These are phyloP conservation scores for Malurus cyaneus DNA, from an alignment of 2,113 vertebrate species.

Conservation along the genomic window DNA sequence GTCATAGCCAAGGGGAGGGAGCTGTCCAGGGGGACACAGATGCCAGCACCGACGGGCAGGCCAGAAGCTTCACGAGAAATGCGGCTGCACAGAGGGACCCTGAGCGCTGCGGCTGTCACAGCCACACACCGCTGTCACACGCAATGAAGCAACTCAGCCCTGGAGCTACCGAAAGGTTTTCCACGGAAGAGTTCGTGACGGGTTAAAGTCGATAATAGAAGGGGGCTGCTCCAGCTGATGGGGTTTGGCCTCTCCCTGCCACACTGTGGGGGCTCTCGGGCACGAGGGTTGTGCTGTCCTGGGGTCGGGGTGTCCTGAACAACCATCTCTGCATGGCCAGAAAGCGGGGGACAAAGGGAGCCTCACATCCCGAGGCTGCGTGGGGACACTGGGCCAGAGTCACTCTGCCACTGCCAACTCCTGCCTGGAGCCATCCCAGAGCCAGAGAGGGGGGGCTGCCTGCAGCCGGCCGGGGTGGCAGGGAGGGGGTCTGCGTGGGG, in stretches of 20 bases:
- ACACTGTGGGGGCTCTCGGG: accelerated
- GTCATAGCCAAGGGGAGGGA: background rate
- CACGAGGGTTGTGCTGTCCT: background rate
- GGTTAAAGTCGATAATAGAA: background rate
- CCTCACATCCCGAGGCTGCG: accelerated
- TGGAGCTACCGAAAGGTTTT: background rate
- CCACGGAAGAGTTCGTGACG: background rate
- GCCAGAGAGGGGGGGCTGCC: background rate
- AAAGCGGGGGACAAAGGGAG: background rate
- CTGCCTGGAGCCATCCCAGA: background rate
- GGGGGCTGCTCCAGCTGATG: background rate
- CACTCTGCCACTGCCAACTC: background rate
- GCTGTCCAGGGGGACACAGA: background rate
- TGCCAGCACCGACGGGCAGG: background rate
- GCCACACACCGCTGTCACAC: background rate
- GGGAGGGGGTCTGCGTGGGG: background rate
- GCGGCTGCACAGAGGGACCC: background rate
- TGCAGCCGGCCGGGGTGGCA: background rate
- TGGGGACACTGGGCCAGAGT: accelerated
- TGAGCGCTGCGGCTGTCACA: background rate
- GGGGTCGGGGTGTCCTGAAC: background rate
- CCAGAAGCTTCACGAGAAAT: conserved; percentile 7
- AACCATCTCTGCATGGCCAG: background rate
- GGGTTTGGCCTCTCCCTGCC: background rate
- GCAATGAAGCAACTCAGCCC: conserved; percentile 4